Percentiles rank a stretch among this genome's conserved stretches.
These are phyloP conservation scores for Crocodylus rhombifer DNA, from an alignment of 2,797 vertebrate species.

Conservation along the genomic window DNA sequence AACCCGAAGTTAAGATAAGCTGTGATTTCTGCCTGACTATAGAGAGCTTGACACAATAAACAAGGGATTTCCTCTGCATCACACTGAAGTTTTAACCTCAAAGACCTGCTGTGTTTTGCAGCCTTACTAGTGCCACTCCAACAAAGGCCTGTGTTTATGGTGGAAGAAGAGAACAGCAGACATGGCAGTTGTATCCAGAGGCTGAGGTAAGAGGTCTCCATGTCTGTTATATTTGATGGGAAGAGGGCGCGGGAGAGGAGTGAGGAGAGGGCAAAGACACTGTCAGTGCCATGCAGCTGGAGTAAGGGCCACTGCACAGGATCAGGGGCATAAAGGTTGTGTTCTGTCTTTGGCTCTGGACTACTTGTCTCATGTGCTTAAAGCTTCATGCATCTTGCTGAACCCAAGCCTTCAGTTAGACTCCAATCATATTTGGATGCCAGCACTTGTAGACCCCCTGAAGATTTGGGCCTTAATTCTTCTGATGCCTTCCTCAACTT, in stretches of 20 bases:
- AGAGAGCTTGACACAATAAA: background rate
- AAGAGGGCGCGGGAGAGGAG: background rate
- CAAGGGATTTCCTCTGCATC: fast-evolving
- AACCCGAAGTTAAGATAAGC: background rate
- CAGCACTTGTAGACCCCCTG: background rate
- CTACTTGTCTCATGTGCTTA: background rate
- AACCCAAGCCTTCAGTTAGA: background rate
- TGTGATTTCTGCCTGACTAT: background rate
- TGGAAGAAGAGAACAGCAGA: background rate
- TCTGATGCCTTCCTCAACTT: background rate
- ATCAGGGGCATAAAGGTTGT: background rate
- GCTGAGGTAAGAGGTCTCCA: too few relatives aligned
- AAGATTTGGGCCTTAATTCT: background rate
- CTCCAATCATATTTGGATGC: background rate
- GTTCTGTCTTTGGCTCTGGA: background rate
- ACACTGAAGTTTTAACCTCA: background rate
- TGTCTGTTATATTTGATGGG: too few relatives aligned
- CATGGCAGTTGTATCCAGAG: background rate
- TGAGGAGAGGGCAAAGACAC: too few relatives aligned
- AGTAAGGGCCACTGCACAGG: background rate
- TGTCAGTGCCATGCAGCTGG: too few relatives aligned
- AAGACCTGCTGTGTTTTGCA: background rate
- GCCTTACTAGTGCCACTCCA: background rate
- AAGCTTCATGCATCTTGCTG: background rate
- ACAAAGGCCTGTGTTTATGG: background rate